These are phyloP conservation scores for Streptopelia turtur DNA, from an alignment of 2,797 vertebrate genomes.

Conservation along the genomic window DNA sequence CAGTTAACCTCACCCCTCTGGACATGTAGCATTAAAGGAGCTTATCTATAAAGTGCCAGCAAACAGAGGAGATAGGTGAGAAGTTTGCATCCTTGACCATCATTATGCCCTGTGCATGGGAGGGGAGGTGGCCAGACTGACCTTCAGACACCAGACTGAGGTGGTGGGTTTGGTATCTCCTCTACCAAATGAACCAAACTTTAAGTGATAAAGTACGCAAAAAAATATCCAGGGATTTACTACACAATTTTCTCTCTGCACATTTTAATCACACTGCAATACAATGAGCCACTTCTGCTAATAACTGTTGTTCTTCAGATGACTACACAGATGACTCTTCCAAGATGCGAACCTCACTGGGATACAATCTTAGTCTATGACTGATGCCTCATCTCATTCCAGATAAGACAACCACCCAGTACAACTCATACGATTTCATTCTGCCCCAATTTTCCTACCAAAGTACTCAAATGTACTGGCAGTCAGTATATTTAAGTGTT, in stretches of 20 bases:
- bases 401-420: neutral
- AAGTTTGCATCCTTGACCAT: neutral
- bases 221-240: neutral
- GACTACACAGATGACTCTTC: neutral
- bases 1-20: neutral
- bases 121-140: neutral
- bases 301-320: neutral
- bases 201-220: accelerated
- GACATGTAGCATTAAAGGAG: neutral
- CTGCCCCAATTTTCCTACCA: neutral
- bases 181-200: neutral
- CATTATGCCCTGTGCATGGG: accelerated
- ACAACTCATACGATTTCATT: neutral
- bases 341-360: neutral
- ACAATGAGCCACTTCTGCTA: neutral
- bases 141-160: neutral
- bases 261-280: neutral
- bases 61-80: neutral
- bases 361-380: neutral
- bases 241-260: neutral
- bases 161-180: neutral
- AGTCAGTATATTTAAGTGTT: neutral
- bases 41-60: neutral
- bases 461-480: neutral
- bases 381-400: neutral